Evolutionary conservation across 2,888 invertebrate genomes (phyloP).

Genomic region (Diaperis boleti): DNA sequence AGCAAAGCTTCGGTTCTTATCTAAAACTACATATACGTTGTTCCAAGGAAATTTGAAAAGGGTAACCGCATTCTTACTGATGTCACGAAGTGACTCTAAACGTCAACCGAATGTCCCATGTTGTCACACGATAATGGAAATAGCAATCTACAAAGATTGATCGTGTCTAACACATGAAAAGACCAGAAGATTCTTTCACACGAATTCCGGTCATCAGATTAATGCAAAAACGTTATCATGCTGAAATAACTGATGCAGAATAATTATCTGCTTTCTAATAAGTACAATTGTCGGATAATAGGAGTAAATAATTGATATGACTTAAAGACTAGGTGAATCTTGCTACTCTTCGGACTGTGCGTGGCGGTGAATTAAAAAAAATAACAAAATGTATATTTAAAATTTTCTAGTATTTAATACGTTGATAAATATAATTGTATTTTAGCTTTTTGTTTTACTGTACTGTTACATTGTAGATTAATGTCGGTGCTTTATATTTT

Average conservation of each 20-base stretch:
- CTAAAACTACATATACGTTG: conserved; percentile 16
- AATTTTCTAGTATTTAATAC: too few species aligned
- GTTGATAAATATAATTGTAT: too few species aligned
- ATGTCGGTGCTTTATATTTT: too few species aligned
- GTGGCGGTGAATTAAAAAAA: too few species aligned
- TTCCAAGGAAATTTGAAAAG: conserved; percentile 36
- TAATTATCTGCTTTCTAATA: conserved; percentile 26
- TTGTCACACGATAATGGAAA: conserved; percentile 41
- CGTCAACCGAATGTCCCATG: conserved; percentile 33
- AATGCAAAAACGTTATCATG: conserved; percentile 29
- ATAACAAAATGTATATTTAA: too few species aligned
- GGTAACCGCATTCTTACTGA: conserved; percentile 33
- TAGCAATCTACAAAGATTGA: conserved; percentile 43
- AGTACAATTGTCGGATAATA: conserved; percentile 4
- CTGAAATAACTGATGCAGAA: conserved; percentile 24
- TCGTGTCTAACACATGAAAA: conserved; percentile 40
- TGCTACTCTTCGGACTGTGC: too few species aligned
- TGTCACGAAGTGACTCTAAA: conserved; percentile 41
- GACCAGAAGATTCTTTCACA: conserved; percentile 40
- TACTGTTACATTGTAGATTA: too few species aligned
- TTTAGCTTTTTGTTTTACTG: too few species aligned
- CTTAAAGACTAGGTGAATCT: too few species aligned
- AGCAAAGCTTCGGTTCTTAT: background rate
- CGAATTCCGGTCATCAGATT: conserved; percentile 33
- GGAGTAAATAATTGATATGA: background rate